Base-by-base conservation (phyloP, 1,140 invertebrate species). In the Dolichoris vasculosae region DNA sequence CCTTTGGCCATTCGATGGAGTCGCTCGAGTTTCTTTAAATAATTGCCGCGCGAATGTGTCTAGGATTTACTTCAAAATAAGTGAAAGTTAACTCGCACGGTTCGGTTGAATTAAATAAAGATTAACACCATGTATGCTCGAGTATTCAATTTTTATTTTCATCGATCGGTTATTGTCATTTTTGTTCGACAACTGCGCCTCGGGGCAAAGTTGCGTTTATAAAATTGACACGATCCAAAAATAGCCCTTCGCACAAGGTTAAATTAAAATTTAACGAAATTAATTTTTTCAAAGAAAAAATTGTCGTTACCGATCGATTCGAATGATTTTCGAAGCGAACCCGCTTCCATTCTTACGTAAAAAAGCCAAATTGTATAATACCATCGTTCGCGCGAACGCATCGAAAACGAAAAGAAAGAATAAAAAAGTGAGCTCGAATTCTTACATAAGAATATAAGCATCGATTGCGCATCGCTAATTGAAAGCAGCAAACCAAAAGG, bases 371-470 rank as follows among this genome's bases (percentile, higher is more conserved):
- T 46, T 75, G 6, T 46, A 43, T 20, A 75, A 46, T n/a, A 13
- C 13, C 8, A 75, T 40, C 43, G 17, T 23, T 7, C 69, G 15
- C 6, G 48, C 23, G 55, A 59, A 26, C 15, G 48, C 11, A 51
- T 51, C 48, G 13, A 13, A 59, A 59, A 59, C 23, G 23, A 26
- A 73, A 23, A 40, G 26, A 35, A 38, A 71, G 38, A 38, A 69
- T 69, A 26, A 23, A 63, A 63, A 63, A 6, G 59, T 11, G 9
- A 2, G 30, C 15, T 32, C 20, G 20, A 40, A n/a, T 43, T 7
- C 38, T 43, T 73, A 73, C 69, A 73, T n/a, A 73, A 73, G 38
- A 73, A 43, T 73, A 43, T 23, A 73, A 40, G 38, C n/a, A 17
- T 73, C 20, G 30, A 13, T 43, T 43, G 69, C 43, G 20, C 23